Evolutionary conservation across 1,140 invertebrate species (phyloP).

Genomic region (Eciton burchellii): DNA sequence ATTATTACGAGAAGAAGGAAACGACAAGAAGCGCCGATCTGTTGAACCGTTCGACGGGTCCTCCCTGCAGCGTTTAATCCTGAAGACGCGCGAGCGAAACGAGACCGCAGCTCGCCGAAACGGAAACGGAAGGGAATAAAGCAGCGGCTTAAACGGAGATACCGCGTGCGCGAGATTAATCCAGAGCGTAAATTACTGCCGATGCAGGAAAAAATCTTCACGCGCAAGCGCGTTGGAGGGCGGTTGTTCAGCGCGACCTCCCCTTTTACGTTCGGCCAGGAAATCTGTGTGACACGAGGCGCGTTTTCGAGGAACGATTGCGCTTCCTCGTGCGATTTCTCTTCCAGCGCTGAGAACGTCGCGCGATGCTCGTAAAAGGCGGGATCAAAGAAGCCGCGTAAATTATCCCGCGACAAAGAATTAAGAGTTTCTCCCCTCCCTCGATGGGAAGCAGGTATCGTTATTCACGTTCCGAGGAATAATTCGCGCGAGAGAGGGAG

Average conservation of each 20-base stretch:
- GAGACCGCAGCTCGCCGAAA: too few relatives aligned
- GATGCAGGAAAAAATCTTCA: slow-evolving; percentile 9
- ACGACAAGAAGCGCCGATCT: too few relatives aligned
- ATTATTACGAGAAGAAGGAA: too few relatives aligned
- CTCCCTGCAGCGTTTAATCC: too few relatives aligned
- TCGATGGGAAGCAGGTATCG: neutral
- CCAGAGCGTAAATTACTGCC: slow-evolving; percentile 26
- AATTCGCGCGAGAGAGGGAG: too few relatives aligned
- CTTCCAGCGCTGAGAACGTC: slow-evolving; percentile 44
- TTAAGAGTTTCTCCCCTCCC: slow-evolving; percentile 19
- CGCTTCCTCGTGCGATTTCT: slow-evolving; percentile 44
- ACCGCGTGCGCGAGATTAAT: slow-evolving; percentile 18
- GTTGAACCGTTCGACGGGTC: too few relatives aligned
- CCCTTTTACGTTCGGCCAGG: neutral
- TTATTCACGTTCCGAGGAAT: too few relatives aligned
- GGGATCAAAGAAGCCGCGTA: slow-evolving; percentile 37
- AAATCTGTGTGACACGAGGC: slow-evolving; percentile 25
- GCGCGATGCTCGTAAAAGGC: slow-evolving; percentile 31
- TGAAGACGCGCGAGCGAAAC: too few relatives aligned
- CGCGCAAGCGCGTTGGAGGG: neutral
- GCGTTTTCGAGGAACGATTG: slow-evolving; percentile 9
- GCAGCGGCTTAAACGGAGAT: neutral
- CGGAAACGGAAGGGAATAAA: neutral
- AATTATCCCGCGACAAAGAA: slow-evolving; percentile 40
- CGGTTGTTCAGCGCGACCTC: too few relatives aligned